A percentile compares a stretch with the other conserved stretches of the same genome.
These are phyloP conservation scores for Apteryx owenii DNA, from an alignment of 2,113 vertebrate species.

Conservation along the genomic window DNA sequence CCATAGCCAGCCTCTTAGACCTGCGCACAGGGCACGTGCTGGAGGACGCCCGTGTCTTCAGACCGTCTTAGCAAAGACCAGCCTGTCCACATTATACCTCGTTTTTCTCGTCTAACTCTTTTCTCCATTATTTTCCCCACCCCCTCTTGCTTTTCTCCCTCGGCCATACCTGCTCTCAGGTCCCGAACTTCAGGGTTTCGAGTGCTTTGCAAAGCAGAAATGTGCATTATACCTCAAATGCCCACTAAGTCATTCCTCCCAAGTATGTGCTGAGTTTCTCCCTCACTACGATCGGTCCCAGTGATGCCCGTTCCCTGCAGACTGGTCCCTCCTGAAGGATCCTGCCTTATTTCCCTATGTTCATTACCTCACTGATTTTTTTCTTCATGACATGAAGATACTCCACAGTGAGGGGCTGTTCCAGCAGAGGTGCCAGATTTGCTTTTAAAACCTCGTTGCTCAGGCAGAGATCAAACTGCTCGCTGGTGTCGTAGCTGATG, in stretches of 20 bases:
- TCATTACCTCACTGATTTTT: constrained; percentile 70
- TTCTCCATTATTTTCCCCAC: not conserved
- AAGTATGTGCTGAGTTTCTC: no score
- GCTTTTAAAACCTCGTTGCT: not conserved
- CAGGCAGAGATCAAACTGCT: constrained; percentile 66
- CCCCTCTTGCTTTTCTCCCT: not conserved
- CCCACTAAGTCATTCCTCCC: no score
- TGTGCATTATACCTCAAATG: no score
- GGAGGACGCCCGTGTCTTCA: not conserved
- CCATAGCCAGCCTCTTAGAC: not conserved
- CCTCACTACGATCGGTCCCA: not conserved
- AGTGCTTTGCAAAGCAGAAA: not conserved
- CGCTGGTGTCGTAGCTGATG: rapidly evolving
- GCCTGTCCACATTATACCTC: not conserved
- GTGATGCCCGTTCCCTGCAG: not conserved
- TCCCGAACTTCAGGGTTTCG: not conserved
- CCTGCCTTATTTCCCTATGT: not conserved
- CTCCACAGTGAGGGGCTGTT: rapidly evolving
- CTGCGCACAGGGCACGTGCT: not conserved
- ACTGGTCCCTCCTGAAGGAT: not conserved
- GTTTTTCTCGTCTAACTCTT: not conserved
- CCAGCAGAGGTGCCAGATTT: constrained; percentile 55
- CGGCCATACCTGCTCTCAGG: not conserved
- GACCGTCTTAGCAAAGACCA: not conserved
- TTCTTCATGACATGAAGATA: not conserved